phyloP scores from a whole-genome alignment of 2,113 vertebrate genomes.

The Aviceda subcristata region DNA sequence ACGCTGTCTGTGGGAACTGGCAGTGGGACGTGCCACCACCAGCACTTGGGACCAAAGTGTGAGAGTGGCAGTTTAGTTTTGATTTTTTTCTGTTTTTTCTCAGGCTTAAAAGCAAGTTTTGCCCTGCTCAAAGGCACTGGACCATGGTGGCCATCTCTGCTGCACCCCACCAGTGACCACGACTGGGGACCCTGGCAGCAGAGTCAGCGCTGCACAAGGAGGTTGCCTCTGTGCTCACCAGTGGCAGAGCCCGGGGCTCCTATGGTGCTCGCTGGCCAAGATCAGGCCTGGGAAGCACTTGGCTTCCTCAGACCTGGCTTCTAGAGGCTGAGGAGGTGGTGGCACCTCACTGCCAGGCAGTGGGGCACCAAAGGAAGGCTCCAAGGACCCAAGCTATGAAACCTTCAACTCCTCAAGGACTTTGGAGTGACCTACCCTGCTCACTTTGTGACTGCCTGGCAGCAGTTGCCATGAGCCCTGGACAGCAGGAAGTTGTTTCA shows the following conservation, averaged over 20 bases:
- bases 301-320: background rate
- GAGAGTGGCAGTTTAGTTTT: background rate
- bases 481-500: background rate
- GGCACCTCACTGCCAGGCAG: background rate
- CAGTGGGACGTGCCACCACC: background rate
- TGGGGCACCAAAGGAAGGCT: background rate
- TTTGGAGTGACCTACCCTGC: background rate
- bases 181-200: background rate
- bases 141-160: background rate
- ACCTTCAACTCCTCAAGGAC: background rate
- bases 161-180: rapidly evolving
- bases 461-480: background rate
- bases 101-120: background rate
- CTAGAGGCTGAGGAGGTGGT: background rate
- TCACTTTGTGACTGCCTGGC: background rate
- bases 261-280: background rate
- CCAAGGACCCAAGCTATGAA: background rate
- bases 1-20: background rate
- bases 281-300: background rate
- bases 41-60: background rate
- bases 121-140: background rate
- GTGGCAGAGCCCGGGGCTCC: background rate
- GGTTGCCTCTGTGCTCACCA: rapidly evolving
- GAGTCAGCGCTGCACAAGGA: background rate
- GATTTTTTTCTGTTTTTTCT: background rate